A percentile compares a stretch with the other conserved stretches of the same genome.
These are phyloP conservation scores for Ectobius pallidus DNA, from an alignment of 2,888 invertebrate genomes.

Conservation along the genomic window DNA sequence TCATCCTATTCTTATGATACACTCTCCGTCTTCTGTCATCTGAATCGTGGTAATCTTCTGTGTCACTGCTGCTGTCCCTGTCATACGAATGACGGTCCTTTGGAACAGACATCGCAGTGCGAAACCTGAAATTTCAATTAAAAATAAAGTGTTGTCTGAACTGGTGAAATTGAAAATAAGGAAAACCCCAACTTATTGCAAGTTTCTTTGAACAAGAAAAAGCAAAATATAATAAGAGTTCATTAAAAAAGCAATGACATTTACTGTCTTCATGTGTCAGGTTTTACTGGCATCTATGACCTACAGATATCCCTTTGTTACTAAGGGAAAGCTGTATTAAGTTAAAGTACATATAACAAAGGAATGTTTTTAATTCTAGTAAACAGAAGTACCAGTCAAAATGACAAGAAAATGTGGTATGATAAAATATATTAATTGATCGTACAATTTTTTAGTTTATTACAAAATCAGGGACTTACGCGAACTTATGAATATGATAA, in stretches of 20 bases:
- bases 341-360: neutral
- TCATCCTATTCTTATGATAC: conserved; percentile 69
- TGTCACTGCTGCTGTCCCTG: conserved; percentile 81
- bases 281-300: too few relatives aligned
- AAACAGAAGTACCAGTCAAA: neutral
- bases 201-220: too few relatives aligned
- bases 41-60: conserved; percentile 79
- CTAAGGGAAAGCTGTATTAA: neutral
- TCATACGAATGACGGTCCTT: conserved; percentile 50
- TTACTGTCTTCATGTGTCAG: too few relatives aligned
- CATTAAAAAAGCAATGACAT: too few relatives aligned
- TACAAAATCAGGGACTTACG: neutral
- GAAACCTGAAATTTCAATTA: conserved; percentile 1
- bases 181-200: too few relatives aligned
- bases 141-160: neutral
- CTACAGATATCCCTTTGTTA: neutral
- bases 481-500: conserved; percentile 10
- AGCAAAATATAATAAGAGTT: too few relatives aligned
- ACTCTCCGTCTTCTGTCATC: conserved; percentile 72
- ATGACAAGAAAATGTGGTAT: too few relatives aligned
- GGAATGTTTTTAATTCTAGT: neutral
- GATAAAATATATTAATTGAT: neutral
- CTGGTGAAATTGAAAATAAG: neutral
- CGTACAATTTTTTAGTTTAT: neutral
- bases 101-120: conserved; percentile 43